Percentiles rank a stretch among this genome's conserved stretches.
phyloP scores from a whole-genome alignment of 2,797 vertebrate genomes.

The Aselliscus stoliczkanus region DNA sequence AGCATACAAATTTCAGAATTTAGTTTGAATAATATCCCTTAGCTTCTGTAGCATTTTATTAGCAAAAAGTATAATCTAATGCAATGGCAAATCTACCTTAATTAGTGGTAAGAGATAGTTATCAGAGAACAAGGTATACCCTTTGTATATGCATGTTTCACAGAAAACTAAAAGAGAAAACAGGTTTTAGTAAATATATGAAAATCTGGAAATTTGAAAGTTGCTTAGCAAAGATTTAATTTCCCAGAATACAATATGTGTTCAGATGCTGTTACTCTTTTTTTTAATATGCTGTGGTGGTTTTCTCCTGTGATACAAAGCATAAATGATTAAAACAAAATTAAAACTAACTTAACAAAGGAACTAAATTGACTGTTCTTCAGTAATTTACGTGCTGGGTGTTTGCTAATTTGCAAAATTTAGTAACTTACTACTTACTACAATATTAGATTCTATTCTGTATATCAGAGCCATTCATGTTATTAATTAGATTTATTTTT shows the following conservation, averaged over 20 bases:
- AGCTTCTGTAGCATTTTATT: not conserved
- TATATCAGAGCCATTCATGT: not conserved
- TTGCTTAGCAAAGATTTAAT: not conserved
- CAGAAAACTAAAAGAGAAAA: not conserved
- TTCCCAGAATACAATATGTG: not conserved
- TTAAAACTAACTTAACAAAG: not conserved
- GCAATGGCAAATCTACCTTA: not conserved
- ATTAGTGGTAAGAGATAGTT: not conserved
- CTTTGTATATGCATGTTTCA: not conserved
- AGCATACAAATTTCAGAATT: constrained; percentile 2
- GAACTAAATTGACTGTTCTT: not conserved
- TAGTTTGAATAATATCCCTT: not conserved
- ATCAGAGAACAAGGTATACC: not conserved
- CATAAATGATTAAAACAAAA: not conserved
- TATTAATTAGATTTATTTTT: constrained; percentile 21
- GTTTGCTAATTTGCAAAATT: constrained; percentile 23
- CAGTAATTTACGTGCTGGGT: not conserved
- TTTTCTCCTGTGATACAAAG: not conserved
- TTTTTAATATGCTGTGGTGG: not conserved
- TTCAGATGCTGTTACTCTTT: not conserved
- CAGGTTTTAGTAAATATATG: not conserved
- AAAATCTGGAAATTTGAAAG: constrained; percentile 15
- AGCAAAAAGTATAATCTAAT: not conserved
- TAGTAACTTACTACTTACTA: not conserved
- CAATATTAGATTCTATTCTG: not conserved